A percentile compares a stretch with the other conserved stretches of the same genome.
Evolutionary conservation across 1,140 invertebrate genomes (phyloP).

Genomic region (Campoletis sonorensis): DNA sequence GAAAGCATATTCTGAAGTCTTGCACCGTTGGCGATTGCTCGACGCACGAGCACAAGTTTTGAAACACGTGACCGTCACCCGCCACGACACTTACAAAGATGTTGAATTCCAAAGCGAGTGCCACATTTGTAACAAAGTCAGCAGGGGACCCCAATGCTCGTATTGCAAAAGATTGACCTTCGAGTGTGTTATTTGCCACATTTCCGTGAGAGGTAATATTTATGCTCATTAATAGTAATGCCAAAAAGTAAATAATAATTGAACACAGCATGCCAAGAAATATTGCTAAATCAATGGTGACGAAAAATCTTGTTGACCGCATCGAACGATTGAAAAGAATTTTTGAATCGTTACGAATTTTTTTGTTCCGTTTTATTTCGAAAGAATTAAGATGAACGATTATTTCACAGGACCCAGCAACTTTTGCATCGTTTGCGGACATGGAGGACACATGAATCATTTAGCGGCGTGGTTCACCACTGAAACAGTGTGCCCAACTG

Average conservation of each 20-base stretch:
- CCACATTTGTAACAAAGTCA: slow-evolving; percentile 80
- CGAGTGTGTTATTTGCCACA: slow-evolving; percentile 89
- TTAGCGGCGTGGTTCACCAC: slow-evolving; percentile 87
- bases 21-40: slow-evolving; percentile 89
- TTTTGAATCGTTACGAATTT: no score
- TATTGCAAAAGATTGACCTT: slow-evolving; percentile 85
- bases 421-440: slow-evolving; percentile 91
- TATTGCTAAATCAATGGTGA: no score
- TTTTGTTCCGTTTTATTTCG: not conserved
- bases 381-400: not conserved
- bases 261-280: no score
- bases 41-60: slow-evolving; percentile 89
- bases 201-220: slow-evolving; percentile 87
- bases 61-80: slow-evolving; percentile 83
- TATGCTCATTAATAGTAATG: no score
- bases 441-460: slow-evolving; percentile 92
- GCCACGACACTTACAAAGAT: slow-evolving; percentile 80
- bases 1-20: slow-evolving; percentile 90
- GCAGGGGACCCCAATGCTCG: slow-evolving; percentile 79
- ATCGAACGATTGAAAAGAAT: no score
- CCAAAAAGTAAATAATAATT: no score
- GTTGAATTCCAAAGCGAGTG: slow-evolving; percentile 89
- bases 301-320: no score
- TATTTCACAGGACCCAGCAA: slow-evolving; percentile 80
- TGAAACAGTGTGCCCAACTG: slow-evolving; percentile 83